Evolutionary conservation across 2,888 invertebrate genomes (phyloP), one percentile per base, ranked within the genome.

Genomic region (Neoascia interrupta): DNA sequence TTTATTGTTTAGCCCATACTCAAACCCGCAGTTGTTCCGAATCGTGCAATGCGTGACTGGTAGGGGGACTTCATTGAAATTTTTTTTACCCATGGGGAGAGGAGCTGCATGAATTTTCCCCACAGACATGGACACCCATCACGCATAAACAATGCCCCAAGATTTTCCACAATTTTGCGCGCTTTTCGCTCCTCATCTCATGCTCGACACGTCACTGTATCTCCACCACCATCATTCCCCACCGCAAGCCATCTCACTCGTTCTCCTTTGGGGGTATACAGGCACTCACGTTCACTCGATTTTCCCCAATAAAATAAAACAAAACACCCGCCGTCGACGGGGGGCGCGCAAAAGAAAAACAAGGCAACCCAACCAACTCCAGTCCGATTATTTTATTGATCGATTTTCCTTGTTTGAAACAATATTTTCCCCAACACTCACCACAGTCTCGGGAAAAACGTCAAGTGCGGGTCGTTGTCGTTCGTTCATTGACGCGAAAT

Each of bases 391-490:
- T 68, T 79, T 72, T 73, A 79, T 79, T 73, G 73, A 79, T 79
- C 73, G 79, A 68, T 79, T 79, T 79, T 79, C 66, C 73, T 53
- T 63, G 53, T 39, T 56, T 66, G 64, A 58, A 60, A 61, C 66
- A 69, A 66, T 43, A 64, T 58, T 79, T 79, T 73, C 66, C 73
- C 79, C 73, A 72, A 73, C 54, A 37, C 56, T 54, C 72, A 53
- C 56, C 58, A 61, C 47, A 70, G 53, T 34, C 64, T 79, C 73
- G 66, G 79, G 60, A 64, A 79, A 79, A 79, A 66, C 79, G 45
- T 68, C 79, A 79, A 79, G 79, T 73, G 79, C 79, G 79, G 79
- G 73, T 79, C 79, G 79, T 73, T 66, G 72, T 79, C 75, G 73
- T 73, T 79, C 73, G 79, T 73, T 79, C 73, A 68, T 73, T 79